phyloP scores from a whole-genome alignment of 2,797 vertebrate species.

The Pseudotriccus pelzelni region DNA sequence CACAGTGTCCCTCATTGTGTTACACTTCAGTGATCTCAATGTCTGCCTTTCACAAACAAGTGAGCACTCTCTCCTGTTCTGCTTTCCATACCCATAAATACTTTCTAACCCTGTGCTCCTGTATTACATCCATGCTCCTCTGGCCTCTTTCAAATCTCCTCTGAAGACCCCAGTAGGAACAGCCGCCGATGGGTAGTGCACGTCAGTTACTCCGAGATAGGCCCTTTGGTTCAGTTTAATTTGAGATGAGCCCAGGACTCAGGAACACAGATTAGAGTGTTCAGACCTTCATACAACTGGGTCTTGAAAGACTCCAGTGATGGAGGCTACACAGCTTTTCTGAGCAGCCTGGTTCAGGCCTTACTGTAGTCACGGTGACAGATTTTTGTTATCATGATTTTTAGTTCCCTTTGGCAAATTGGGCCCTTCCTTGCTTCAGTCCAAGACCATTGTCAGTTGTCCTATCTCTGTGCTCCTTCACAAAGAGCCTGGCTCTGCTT shows the following conservation, averaged over 20 bases:
- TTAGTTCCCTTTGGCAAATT: background rate
- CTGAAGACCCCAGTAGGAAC: background rate
- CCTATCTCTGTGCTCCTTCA: background rate
- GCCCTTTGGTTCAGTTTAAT: background rate
- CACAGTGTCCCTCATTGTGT: background rate
- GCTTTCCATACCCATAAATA: background rate
- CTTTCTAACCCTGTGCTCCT: background rate
- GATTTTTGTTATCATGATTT: background rate
- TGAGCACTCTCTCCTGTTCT: background rate
- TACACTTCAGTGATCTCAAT: background rate
- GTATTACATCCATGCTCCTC: background rate
- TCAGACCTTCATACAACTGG: background rate
- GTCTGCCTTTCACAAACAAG: background rate
- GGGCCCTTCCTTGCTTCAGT: background rate
- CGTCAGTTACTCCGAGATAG: background rate
- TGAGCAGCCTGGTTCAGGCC: background rate
- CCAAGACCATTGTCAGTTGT: background rate
- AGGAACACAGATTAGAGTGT: background rate
- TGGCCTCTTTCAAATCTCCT: background rate
- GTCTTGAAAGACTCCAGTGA: background rate
- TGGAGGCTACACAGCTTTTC: background rate
- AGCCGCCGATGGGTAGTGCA: rapidly evolving
- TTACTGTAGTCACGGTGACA: background rate
- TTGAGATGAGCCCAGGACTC: background rate
- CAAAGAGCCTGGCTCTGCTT: background rate